Percentiles rank a stretch among this genome's conserved stretches.
Evolutionary conservation across 2,888 invertebrate species (phyloP).

Genomic region (Aricia artaxerxes): DNA sequence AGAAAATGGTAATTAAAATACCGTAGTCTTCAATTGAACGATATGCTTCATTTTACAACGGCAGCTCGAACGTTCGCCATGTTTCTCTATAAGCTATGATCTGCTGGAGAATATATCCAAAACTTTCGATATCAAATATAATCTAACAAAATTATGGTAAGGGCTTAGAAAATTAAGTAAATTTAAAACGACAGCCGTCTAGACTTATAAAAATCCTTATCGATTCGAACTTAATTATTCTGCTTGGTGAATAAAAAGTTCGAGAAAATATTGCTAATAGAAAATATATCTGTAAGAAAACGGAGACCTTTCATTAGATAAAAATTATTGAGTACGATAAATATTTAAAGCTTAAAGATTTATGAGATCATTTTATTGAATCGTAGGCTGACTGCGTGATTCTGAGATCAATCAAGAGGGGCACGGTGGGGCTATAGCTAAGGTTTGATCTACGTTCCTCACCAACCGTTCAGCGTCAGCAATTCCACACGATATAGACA

Average conservation of each 20-base stretch:
- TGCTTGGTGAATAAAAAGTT: neutral
- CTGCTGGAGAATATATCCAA: conserved; percentile 11
- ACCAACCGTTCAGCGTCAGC: conserved; percentile 1
- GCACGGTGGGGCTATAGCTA: neutral
- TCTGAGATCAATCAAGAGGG: neutral
- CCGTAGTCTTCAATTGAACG: conserved; percentile 77
- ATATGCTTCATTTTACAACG: conserved; percentile 78
- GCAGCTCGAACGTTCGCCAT: conserved; percentile 64
- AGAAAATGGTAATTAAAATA: conserved; percentile 73
- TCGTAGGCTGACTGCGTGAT: neutral
- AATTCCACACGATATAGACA: conserved; percentile 34
- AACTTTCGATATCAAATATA: conserved; percentile 20
- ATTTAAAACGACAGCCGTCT: conserved; percentile 3
- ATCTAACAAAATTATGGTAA: conserved; percentile 4
- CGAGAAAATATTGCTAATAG: neutral
- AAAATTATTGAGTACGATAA: conserved; percentile 1
- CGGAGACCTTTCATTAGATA: neutral
- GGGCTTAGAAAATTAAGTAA: neutral
- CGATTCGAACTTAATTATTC: neutral
- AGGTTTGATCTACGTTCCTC: neutral
- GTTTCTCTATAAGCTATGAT: conserved; percentile 43
- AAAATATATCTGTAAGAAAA: neutral
- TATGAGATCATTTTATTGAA: neutral
- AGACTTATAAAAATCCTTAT: neutral
- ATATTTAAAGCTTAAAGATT: conserved; percentile 3